A percentile compares a stretch with the other conserved stretches of the same genome.
phyloP scores from a whole-genome alignment of 2,888 invertebrate genomes.

The Lycocerus yunnanus region DNA sequence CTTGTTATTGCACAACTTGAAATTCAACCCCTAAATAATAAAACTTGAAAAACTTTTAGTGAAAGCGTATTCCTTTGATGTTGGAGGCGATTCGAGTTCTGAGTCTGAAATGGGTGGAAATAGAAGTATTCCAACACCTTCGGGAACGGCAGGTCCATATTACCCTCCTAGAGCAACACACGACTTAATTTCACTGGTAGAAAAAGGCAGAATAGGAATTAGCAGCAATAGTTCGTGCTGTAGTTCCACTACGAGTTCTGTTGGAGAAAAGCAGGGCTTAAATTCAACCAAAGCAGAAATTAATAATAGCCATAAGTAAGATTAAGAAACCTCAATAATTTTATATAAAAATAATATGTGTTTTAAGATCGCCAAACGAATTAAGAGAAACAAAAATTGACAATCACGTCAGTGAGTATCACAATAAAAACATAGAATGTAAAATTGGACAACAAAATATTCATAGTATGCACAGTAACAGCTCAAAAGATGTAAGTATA shows the following conservation, averaged over 20 bases:
- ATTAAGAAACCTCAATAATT: neutral
- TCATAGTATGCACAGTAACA: slow-evolving; percentile 64
- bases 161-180: slow-evolving; percentile 47
- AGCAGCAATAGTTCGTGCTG: slow-evolving; percentile 59
- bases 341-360: neutral
- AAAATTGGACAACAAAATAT: slow-evolving; percentile 46
- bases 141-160: slow-evolving; percentile 57
- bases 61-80: slow-evolving; percentile 65
- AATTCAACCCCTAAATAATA: neutral
- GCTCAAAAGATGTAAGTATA: slow-evolving; percentile 66
- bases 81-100: slow-evolving; percentile 70
- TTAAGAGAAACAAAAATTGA: slow-evolving; percentile 71
- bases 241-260: slow-evolving; percentile 62
- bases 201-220: slow-evolving; percentile 58
- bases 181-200: slow-evolving; percentile 59
- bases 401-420: slow-evolving; percentile 53
- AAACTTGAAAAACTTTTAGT: slow-evolving; percentile 47
- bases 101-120: slow-evolving; percentile 68
- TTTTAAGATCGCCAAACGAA: slow-evolving; percentile 39
- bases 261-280: slow-evolving; percentile 49
- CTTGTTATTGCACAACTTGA: neutral
- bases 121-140: slow-evolving; percentile 37
- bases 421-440: slow-evolving; percentile 41
- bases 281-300: slow-evolving; percentile 47
- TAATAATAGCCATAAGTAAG: slow-evolving; percentile 29